These are phyloP conservation scores for Drosophila miranda DNA, from an alignment of 1,140 invertebrate species.

Conservation along the genomic window DNA sequence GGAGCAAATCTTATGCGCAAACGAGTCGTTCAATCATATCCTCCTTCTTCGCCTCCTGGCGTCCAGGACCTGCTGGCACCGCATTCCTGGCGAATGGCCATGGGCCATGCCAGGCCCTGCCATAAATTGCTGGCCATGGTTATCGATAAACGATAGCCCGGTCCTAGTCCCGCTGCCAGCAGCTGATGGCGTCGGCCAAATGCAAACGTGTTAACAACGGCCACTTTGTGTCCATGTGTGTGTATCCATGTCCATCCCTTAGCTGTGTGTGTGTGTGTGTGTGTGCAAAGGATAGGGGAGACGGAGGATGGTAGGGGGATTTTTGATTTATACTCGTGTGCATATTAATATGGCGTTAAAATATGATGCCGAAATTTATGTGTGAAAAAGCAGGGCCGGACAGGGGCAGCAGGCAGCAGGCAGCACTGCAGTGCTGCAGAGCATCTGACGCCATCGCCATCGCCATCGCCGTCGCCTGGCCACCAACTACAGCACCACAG, in stretches of 20 bases:
- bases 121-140: conserved; percentile 48
- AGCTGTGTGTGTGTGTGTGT: conserved; percentile 2
- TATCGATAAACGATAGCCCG: conserved; percentile 73
- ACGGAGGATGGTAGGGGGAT: conserved; percentile 5
- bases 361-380: conserved; percentile 79
- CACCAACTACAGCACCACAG: conserved; percentile 51
- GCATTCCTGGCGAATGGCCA: conserved; percentile 49
- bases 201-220: conserved; percentile 78
- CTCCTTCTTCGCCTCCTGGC: background rate
- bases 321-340: conserved; percentile 74
- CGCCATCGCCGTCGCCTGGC: conserved; percentile 1
- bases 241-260: background rate
- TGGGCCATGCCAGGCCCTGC: background rate
- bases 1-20: background rate
- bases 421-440: conserved; percentile 4
- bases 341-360: conserved; percentile 81
- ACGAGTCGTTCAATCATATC: conserved; percentile 39
- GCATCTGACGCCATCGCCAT: background rate
- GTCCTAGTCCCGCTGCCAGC: conserved; percentile 12
- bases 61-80: conserved; percentile 43
- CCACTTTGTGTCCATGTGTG: conserved; percentile 51
- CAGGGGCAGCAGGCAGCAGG: conserved; percentile 14
- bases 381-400: conserved; percentile 60
- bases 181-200: conserved; percentile 55
- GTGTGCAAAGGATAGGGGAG: background rate